A percentile compares a stretch with the other conserved stretches of the same genome.
Evolutionary conservation across 2,888 invertebrate species (phyloP).

Genomic region (Lycocerus yunnanus): DNA sequence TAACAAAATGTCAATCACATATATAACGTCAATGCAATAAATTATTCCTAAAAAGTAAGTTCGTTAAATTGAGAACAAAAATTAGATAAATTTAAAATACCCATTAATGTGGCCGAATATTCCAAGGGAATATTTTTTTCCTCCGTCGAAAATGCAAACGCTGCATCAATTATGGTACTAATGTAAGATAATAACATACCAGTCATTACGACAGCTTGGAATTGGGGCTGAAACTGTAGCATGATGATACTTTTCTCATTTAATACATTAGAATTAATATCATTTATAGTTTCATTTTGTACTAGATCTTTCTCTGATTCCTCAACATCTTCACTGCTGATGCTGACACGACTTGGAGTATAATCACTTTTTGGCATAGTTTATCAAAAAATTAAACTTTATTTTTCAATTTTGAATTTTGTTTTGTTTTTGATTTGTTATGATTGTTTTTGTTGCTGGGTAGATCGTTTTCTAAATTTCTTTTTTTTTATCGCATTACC

Average conservation of each 20-base stretch:
- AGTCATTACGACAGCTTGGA: slow-evolving; percentile 10
- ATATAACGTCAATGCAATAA: slow-evolving; percentile 31
- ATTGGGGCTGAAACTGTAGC: slow-evolving; percentile 33
- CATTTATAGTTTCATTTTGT: not conserved
- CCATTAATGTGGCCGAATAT: not conserved
- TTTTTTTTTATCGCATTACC: not conserved
- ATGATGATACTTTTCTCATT: slow-evolving; percentile 25
- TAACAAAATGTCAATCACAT: slow-evolving; percentile 29
- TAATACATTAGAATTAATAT: not conserved
- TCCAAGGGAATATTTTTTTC: not conserved
- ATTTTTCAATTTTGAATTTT: not conserved
- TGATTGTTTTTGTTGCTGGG: not conserved
- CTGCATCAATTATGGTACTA: slow-evolving; percentile 18
- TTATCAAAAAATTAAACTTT: not conserved
- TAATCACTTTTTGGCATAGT: not conserved
- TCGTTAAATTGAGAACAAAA: not conserved
- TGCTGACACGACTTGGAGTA: not conserved
- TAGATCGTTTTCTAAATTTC: not conserved
- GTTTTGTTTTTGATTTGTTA: not conserved
- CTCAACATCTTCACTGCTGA: not conserved
- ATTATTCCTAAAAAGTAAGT: slow-evolving; percentile 19
- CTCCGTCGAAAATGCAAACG: slow-evolving; percentile 5
- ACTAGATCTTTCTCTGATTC: not conserved
- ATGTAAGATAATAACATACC: slow-evolving; percentile 18
- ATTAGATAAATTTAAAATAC: not conserved